phyloP scores from a whole-genome alignment of 1,140 invertebrate species.

The Alviniconcha marisindica region DNA sequence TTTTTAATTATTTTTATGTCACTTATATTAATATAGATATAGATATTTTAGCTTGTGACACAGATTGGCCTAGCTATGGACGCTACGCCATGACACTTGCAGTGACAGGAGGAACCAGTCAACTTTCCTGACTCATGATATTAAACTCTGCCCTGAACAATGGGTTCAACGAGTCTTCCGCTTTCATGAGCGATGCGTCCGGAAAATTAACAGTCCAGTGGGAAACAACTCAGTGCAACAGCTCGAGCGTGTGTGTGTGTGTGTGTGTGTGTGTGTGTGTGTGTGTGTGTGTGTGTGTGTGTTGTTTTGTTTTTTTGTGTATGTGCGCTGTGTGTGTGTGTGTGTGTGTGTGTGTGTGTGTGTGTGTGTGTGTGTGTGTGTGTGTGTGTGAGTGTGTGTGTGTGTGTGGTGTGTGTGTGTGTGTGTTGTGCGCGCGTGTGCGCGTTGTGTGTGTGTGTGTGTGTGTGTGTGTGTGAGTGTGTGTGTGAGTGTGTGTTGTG shows the following conservation, averaged over 20 bases:
- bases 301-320: no score
- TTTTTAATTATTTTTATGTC: no score
- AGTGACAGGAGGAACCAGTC: no score
- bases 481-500: not conserved
- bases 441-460: not conserved
- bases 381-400: not conserved
- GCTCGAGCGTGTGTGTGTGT: not conserved
- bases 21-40: no score
- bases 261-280: constrained; percentile 10
- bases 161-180: no score
- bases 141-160: no score
- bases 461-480: not conserved
- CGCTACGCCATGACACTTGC: no score
- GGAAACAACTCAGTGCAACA: not conserved
- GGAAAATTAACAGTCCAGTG: not conserved
- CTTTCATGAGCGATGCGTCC: no score
- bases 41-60: no score
- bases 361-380: not conserved
- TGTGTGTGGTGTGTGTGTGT: not conserved
- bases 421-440: not conserved
- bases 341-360: not conserved
- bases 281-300: not conserved
- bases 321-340: no score
- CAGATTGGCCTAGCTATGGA: no score
- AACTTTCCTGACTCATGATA: no score